Conservation (phyloP, 2,113 vertebrate genomes). For the Ceuthmochares aereus region DNA sequence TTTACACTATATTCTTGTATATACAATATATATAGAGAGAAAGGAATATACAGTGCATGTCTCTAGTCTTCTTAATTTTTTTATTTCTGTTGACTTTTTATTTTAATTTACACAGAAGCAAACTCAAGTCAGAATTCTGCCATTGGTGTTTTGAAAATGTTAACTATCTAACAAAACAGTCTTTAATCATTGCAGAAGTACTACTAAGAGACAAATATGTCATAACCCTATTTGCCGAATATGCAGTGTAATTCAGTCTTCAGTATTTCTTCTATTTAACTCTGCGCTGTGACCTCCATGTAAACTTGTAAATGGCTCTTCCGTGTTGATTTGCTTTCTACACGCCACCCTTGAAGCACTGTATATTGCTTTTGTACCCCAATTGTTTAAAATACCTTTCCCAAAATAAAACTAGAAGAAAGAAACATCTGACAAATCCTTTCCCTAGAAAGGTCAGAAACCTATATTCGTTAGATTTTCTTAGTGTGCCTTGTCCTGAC, state of each 20-base stretch:
- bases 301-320: not conserved
- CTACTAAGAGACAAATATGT: not conserved
- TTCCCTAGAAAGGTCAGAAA: constrained; percentile 26
- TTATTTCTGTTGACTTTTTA: not conserved
- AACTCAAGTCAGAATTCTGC: not conserved
- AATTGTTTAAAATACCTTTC: not conserved
- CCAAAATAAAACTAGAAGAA: not conserved
- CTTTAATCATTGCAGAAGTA: not conserved
- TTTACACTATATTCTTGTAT: too few relatives aligned
- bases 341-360: not conserved
- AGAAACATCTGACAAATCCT: not conserved
- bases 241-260: not conserved
- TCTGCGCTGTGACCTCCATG: not conserved
- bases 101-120: not conserved
- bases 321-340: not conserved
- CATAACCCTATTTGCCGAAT: not conserved
- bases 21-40: not conserved
- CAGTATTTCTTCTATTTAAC: not conserved
- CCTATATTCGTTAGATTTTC: constrained; percentile 34
- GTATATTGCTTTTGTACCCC: not conserved
- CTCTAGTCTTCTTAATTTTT: not conserved
- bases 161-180: not conserved
- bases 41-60: not conserved
- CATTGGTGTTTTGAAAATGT: not conserved
- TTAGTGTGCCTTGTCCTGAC: not conserved